A percentile compares a stretch with the other conserved stretches of the same genome.
phyloP scores from a whole-genome alignment of 2,113 vertebrate species.

The Ia io region DNA sequence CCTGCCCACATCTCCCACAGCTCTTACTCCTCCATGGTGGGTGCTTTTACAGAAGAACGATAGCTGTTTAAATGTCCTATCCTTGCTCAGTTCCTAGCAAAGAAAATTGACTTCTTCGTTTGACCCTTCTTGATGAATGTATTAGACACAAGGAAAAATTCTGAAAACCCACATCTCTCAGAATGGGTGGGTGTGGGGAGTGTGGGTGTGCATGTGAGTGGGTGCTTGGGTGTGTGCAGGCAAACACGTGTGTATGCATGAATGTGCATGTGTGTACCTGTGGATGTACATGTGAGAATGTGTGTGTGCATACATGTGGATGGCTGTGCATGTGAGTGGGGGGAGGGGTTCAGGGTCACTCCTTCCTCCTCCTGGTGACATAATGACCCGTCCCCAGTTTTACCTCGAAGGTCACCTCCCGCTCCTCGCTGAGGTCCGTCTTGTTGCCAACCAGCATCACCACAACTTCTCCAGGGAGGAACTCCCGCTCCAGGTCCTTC shows the following conservation, averaged over 20 bases:
- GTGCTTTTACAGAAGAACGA: too few relatives aligned
- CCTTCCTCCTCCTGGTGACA: not conserved
- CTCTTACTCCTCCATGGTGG: too few relatives aligned
- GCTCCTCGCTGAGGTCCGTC: constrained; percentile 76
- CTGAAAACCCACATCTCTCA: too few relatives aligned
- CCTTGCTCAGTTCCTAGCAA: too few relatives aligned
- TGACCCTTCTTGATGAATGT: too few relatives aligned
- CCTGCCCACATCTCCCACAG: not conserved
- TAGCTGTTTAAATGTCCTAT: too few relatives aligned
- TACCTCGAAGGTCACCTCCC: constrained; percentile 84
- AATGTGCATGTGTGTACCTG: too few relatives aligned
- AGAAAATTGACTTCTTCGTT: too few relatives aligned
- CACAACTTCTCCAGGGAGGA: constrained; percentile 75
- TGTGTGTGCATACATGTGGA: not conserved
- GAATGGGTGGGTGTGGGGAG: not conserved
- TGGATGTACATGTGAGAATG: not conserved
- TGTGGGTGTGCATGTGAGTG: not conserved
- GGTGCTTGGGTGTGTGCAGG: not conserved
- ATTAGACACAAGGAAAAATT: too few relatives aligned
- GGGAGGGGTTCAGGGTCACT: not conserved
- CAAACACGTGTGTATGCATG: not conserved
- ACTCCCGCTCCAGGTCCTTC: constrained; percentile 83
- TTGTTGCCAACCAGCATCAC: constrained; percentile 88
- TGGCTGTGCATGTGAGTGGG: not conserved
- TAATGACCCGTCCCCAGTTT: not conserved